A percentile compares a stretch with the other conserved stretches of the same genome.
phyloP scores from a whole-genome alignment of 2,888 invertebrate species.

The Geophilus truncorum region DNA sequence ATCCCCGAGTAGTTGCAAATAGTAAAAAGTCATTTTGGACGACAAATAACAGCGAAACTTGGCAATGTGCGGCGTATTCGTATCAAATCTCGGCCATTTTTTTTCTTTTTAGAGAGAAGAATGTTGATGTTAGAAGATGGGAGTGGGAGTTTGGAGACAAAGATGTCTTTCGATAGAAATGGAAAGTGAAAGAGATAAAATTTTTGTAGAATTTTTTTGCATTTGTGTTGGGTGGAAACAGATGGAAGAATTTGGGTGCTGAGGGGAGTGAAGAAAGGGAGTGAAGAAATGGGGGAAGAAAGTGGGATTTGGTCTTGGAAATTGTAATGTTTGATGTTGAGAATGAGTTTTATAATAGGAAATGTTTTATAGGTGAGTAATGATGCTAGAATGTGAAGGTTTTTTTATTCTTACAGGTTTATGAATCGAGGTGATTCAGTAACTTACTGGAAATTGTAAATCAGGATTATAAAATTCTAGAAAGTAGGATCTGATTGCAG shows the following conservation, averaged over 20 bases:
- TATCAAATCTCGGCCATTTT: not conserved
- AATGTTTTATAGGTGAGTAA: no score
- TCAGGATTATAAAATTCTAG: no score
- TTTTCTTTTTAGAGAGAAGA: not conserved
- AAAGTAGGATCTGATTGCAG: no score
- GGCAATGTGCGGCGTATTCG: not conserved
- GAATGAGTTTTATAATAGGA: no score
- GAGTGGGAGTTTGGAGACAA: not conserved
- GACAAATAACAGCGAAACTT: conserved; percentile 3
- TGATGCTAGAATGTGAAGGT: not conserved
- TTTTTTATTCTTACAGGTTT: no score
- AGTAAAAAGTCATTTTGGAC: not conserved
- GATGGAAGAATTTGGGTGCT: no score
- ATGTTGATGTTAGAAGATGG: not conserved
- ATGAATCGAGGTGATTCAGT: no score
- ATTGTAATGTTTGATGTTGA: no score
- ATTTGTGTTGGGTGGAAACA: no score
- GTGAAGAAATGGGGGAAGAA: not conserved
- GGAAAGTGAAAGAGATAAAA: not conserved
- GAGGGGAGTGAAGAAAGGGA: not conserved
- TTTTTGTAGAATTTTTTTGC: not conserved
- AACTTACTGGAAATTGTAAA: no score
- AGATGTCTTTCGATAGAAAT: not conserved
- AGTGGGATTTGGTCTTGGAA: not conserved
- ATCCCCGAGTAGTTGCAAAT: not conserved